These are phyloP conservation scores for Merodon equestris DNA, from an alignment of 2,888 invertebrate species.

Conservation along the genomic window DNA sequence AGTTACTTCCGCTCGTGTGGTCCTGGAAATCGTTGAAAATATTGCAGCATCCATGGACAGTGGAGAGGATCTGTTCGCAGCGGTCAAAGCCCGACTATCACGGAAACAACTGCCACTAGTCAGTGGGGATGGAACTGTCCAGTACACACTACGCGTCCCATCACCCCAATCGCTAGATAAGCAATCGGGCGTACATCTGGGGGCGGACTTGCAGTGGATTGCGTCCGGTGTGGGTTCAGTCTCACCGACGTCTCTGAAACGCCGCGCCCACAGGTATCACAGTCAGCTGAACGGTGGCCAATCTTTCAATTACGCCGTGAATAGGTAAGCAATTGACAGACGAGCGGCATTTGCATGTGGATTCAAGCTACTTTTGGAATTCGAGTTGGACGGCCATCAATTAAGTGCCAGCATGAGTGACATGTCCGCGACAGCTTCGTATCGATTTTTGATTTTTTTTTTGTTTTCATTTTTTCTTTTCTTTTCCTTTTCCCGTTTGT, in stretches of 20 bases:
- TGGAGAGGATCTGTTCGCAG: constrained; percentile 82
- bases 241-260: constrained; percentile 80
- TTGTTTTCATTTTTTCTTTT: constrained; percentile 5
- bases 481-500: background rate
- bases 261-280: constrained; percentile 72
- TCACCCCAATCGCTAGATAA: constrained; percentile 73
- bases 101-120: constrained; percentile 86
- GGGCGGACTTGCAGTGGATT: constrained; percentile 89
- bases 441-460: constrained; percentile 54
- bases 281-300: constrained; percentile 69
- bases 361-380: constrained; percentile 1
- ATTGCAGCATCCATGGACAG: constrained; percentile 79
- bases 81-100: constrained; percentile 87
- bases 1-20: constrained; percentile 83
- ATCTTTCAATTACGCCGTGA: constrained; percentile 55
- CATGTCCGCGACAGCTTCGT: constrained; percentile 40
- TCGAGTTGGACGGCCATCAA: constrained; percentile 49
- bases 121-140: constrained; percentile 85
- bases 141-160: constrained; percentile 86
- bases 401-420: constrained; percentile 56
- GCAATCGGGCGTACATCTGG: constrained; percentile 74
- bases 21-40: constrained; percentile 83
- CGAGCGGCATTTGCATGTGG: constrained; percentile 40
- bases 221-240: constrained; percentile 83
- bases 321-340: constrained; percentile 52